Base-by-base conservation (phyloP, 2,888 invertebrate genomes). In the Napeogenes sylphis region DNA sequence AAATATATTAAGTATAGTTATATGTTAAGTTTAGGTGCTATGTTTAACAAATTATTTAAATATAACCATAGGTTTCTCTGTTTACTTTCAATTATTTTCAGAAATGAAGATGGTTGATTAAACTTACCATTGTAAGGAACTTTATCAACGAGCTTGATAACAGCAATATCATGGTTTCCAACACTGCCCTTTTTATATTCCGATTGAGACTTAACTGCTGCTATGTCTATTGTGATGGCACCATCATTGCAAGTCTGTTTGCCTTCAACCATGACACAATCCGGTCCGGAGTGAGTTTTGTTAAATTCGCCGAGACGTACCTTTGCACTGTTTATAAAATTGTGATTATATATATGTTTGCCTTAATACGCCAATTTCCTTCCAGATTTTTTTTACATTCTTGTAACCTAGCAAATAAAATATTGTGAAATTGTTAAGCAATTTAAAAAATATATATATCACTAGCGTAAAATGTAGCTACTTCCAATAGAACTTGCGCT, bases 301-400 rank as follows among this genome's bases (percentile, higher is more conserved):
- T 92, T 81, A 74, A 84, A 90, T 75, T 92, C 92, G 2, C 91
- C 92, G 3, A 92, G 71, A 46, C 81, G 77, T 1, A 84, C 72
- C 65, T 68, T 76, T 60, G 61, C 64, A 5, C 78, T 79, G 71
- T 10, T 21, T 5, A 8, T 6, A 21, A 21, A 51, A 21, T 51
- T 21, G 21, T 21, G 21, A 13, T 51, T 8, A 21, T 51, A 30
- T 55, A 5, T 21, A 4, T 35, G 10, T 32, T 4, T n/a, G 8
- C 2, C 4, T 35, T 21, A 21, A 21, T 21, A 21, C 21, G 21
- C 21, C 21, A 21, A 21, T 21, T 21, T 21, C 21, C 21, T 21
- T 21, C 21, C 0, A 21, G 21, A 21, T 1, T 21, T 21, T 21
- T 21, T 21, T 21, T 21, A 21, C 21, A 21, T 21, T 21, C 21